Evolutionary conservation across 2,888 invertebrate species (phyloP).

Genomic region (Aspidapion aeneum): DNA sequence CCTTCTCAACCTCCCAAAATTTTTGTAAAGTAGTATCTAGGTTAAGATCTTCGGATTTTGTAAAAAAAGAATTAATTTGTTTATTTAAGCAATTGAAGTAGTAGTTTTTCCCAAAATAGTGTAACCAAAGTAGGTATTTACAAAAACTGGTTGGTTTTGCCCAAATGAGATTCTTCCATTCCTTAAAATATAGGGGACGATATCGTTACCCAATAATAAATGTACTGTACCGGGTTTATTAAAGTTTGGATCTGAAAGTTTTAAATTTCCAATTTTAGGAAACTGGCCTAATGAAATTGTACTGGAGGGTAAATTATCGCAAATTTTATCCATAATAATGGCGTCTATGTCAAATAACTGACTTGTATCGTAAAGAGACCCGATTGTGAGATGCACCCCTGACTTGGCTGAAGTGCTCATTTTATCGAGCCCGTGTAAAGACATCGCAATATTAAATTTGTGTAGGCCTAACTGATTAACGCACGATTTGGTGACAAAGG

Average conservation of each 20-base stretch:
- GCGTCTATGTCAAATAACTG: not conserved
- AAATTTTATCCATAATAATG: not conserved
- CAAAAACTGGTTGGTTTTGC: not conserved
- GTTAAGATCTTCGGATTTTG: not conserved
- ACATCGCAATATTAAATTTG: not conserved
- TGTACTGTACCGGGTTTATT: not conserved
- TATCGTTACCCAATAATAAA: not conserved
- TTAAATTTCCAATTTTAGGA: not conserved
- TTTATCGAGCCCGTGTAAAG: not conserved
- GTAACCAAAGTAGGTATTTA: not conserved
- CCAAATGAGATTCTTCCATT: not conserved
- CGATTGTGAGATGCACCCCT: not conserved
- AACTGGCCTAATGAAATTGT: too few species aligned
- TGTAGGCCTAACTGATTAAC: not conserved
- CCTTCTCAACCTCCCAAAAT: not conserved
- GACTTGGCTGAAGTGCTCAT: not conserved
- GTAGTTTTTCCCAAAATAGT: not conserved
- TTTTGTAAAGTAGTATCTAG: not conserved
- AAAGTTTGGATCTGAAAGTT: not conserved
- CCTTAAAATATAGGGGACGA: not conserved
- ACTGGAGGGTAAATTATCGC: not conserved
- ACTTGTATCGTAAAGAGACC: not conserved
- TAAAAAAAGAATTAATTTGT: not conserved
- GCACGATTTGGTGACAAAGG: not conserved
- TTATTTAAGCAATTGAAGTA: not conserved